Conservation (phyloP, 2,888 invertebrate species). For the Osmoderma eremita region DNA sequence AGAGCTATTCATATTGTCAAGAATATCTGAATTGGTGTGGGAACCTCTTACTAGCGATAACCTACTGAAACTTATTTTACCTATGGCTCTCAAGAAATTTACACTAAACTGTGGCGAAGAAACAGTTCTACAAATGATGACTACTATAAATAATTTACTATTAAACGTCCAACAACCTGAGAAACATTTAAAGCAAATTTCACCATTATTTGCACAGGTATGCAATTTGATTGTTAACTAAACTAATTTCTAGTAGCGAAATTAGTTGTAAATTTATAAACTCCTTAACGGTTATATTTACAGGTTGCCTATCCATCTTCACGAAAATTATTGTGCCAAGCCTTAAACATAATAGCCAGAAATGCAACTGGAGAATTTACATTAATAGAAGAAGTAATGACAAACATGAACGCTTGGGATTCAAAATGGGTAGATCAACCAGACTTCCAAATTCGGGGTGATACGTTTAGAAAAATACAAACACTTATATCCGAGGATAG, state of each 20-base stretch:
- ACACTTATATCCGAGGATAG: slow-evolving; percentile 65
- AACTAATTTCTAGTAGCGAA: not conserved
- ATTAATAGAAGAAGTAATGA: slow-evolving; percentile 68
- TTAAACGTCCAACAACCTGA: slow-evolving; percentile 73
- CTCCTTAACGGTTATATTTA: not conserved
- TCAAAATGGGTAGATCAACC: slow-evolving; percentile 92
- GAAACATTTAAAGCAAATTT: slow-evolving; percentile 74
- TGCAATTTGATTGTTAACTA: not conserved
- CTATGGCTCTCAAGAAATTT: slow-evolving; percentile 76
- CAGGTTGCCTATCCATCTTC: slow-evolving; percentile 67
- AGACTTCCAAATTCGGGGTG: slow-evolving; percentile 84
- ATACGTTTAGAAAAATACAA: slow-evolving; percentile 78
- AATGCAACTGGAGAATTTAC: slow-evolving; percentile 58
- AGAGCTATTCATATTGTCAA: slow-evolving; percentile 78
- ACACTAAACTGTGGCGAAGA: slow-evolving; percentile 73
- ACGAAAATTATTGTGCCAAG: slow-evolving; percentile 74
- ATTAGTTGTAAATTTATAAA: not conserved
- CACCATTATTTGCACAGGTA: slow-evolving; percentile 78
- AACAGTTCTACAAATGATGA: slow-evolving; percentile 74
- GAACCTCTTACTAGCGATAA: slow-evolving; percentile 75
- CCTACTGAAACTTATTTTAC: slow-evolving; percentile 75
- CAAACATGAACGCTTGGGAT: slow-evolving; percentile 88
- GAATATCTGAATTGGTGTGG: slow-evolving; percentile 79
- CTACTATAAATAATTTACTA: slow-evolving; percentile 79
- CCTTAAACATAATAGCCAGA: slow-evolving; percentile 70